These are phyloP conservation scores for Cerceris rybyensis DNA, from an alignment of 2,888 invertebrate genomes.

Conservation along the genomic window DNA sequence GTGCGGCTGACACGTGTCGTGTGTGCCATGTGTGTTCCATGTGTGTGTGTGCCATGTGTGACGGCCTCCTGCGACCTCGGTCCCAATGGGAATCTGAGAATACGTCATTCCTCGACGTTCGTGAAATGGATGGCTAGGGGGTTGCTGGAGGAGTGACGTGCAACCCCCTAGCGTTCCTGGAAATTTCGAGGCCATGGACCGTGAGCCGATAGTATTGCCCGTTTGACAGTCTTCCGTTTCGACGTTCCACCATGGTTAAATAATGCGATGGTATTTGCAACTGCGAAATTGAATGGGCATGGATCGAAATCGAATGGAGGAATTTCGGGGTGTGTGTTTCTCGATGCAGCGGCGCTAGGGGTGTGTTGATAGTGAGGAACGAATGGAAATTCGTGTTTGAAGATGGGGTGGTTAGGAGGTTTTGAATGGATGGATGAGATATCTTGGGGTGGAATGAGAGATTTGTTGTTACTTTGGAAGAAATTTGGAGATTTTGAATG, in stretches of 20 bases:
- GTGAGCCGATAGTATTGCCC: slow-evolving; percentile 18
- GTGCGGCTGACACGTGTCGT: slow-evolving; percentile 71
- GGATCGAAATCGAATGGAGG: neutral
- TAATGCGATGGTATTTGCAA: slow-evolving; percentile 27
- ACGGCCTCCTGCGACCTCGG: slow-evolving; percentile 51
- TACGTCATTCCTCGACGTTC: slow-evolving; percentile 56
- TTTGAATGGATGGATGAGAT: too few relatives aligned
- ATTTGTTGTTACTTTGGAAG: too few relatives aligned
- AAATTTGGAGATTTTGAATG: too few relatives aligned
- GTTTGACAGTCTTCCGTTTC: slow-evolving; percentile 21
- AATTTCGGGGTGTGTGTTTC: neutral
- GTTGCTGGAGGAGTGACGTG: slow-evolving; percentile 26
- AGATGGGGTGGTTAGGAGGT: too few relatives aligned
- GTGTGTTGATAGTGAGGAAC: neutral
- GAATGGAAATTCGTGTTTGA: too few relatives aligned
- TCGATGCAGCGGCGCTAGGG: neutral
- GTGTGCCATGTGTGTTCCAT: slow-evolving; percentile 59
- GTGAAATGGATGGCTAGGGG: slow-evolving; percentile 50
- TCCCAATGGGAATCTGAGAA: slow-evolving; percentile 58
- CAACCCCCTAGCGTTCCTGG: slow-evolving; percentile 26
- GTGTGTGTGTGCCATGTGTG: too few relatives aligned
- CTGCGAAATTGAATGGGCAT: neutral
- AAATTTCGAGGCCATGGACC: slow-evolving; percentile 27
- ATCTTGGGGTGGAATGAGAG: too few relatives aligned
- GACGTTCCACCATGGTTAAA: neutral